Conservation (phyloP, 2,113 vertebrate species). For the Corvus cornix region DNA sequence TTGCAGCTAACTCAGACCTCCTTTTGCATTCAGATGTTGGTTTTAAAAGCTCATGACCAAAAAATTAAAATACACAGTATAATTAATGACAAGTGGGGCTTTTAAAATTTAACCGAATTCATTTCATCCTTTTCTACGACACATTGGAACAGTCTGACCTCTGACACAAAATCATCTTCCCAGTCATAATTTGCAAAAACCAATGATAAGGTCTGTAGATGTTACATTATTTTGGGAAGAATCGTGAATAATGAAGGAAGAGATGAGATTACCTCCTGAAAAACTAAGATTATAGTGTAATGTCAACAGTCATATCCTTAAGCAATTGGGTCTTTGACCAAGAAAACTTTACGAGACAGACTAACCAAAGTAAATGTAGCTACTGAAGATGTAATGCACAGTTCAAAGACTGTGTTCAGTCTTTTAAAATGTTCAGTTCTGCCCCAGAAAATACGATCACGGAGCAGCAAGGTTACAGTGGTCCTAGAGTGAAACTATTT, state of each 20-base stretch:
- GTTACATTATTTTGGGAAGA: neutral
- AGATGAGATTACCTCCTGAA: neutral
- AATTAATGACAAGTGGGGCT: neutral
- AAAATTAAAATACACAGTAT: neutral
- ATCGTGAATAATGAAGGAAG: neutral
- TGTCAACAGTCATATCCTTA: neutral
- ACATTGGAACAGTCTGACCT: neutral
- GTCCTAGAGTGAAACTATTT: neutral
- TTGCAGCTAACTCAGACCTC: neutral
- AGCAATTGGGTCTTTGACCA: neutral
- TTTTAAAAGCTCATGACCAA: neutral
- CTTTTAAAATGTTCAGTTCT: neutral
- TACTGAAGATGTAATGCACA: neutral
- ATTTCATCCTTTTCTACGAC: neutral
- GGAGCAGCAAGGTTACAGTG: neutral
- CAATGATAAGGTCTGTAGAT: neutral
- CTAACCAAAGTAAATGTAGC: neutral
- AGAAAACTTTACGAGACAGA: neutral
- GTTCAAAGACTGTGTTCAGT: neutral
- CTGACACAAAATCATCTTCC: neutral
- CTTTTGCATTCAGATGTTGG: neutral
- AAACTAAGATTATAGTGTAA: neutral
- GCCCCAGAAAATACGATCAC: neutral
- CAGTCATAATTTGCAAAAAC: neutral
- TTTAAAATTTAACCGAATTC: neutral